Percentiles rank a stretch among this genome's conserved stretches.
Evolutionary conservation across 2,888 invertebrate species (phyloP).

Genomic region (Diaprepes abbreviatus): DNA sequence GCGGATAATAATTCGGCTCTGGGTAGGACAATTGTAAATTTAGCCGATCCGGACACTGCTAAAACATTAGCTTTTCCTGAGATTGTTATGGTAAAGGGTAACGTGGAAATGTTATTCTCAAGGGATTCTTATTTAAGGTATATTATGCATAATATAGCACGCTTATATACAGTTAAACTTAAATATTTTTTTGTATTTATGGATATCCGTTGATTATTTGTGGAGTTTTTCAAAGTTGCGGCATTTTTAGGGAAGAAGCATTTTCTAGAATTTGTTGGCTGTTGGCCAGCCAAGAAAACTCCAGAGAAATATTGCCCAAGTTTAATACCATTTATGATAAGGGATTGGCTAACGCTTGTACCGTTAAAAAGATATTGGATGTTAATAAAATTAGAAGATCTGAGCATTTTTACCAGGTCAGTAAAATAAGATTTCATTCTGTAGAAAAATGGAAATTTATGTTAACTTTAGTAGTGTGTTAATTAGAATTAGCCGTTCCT

Average conservation of each 20-base stretch:
- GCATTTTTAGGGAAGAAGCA: conserved; percentile 67
- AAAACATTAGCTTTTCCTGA: conserved; percentile 72
- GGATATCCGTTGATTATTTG: no score
- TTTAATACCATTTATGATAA: conserved; percentile 69
- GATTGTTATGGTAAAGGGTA: conserved; percentile 71
- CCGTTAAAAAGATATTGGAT: conserved; percentile 63
- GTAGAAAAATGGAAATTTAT: no score
- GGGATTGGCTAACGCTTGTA: conserved; percentile 67
- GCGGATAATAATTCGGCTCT: conserved; percentile 69
- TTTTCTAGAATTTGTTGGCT: conserved; percentile 70
- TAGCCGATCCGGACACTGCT: conserved; percentile 76
- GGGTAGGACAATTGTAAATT: conserved; percentile 75
- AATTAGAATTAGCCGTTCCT: no score
- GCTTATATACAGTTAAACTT: no score
- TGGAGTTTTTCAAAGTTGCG: no score
- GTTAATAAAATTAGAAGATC: conserved; percentile 60
- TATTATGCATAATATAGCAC: background rate
- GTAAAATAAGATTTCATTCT: no score
- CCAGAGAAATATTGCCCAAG: conserved; percentile 67
- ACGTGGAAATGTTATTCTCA: conserved; percentile 69
- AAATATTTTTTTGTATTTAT: no score
- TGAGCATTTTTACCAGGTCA: conserved; percentile 67
- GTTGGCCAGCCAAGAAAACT: conserved; percentile 67
- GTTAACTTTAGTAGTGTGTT: no score
- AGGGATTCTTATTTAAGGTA: conserved; percentile 61